Base-by-base conservation (phyloP, 64 coral and sea anemone genomes). In the Orbicella faveolata region DNA sequence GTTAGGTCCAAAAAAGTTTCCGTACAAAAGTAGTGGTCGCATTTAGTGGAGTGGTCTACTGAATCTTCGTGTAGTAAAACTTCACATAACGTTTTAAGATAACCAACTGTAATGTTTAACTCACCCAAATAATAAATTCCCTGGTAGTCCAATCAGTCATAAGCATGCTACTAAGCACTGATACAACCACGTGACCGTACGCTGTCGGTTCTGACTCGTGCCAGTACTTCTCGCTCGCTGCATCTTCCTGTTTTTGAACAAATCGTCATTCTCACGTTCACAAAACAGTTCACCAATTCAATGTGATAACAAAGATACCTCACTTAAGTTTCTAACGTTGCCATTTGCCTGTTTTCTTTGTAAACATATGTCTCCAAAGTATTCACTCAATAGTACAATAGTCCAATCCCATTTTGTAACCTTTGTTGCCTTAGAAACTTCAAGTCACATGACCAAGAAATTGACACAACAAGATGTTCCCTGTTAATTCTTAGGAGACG, bases 41-140 rank as follows among this genome's bases (percentile, higher is more conserved):
- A 41, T 41, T 41, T 41, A 41, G 39, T 4, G 39, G 4, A 41
- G 4, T 41, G 39, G 39, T 78, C 35, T 7, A 37, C 30, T 34
- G 76, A 78, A 21, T 44, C 33, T 78, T 14, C 35, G 34, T 1
- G 5, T n/a, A 78, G 19, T 78, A 78, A 51, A n/a, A n/a, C 20
- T 69, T 25, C 3, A n/a, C 25, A 69, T 25, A 3, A 9, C 8
- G 66, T 69, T 69, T 69, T 9, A 69, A 23, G 23, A 69, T n/a
- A 70, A 26, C 67, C 33, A 12, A 8, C 10, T 33, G 21, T 10
- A n/a, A 8, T n/a, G 9, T 39, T 15, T 19, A 13, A 85, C 91
- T 90, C 90, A 96, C 95, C 95, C 95, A 96, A 19, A 96, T 73
- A 52, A 96, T 92, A 77, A 96, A 96, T 6, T 92, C 93, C 21